A percentile compares a stretch with the other conserved stretches of the same genome.
Conservation (phyloP, 2,888 invertebrate genomes). For the Heliconius hortense region DNA sequence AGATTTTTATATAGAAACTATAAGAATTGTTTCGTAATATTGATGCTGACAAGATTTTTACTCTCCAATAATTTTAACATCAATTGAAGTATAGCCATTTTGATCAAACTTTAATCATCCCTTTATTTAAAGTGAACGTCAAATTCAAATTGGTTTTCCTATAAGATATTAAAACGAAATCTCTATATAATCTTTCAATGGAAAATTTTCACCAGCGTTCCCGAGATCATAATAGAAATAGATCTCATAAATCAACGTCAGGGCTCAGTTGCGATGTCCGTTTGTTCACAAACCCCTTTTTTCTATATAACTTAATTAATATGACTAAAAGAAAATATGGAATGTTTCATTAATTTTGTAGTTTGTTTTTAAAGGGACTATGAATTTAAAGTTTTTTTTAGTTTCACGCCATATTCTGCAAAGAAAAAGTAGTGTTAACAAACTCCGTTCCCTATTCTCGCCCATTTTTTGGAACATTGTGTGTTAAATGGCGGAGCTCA, state of each 20-base stretch:
- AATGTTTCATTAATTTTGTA: conserved; percentile 16
- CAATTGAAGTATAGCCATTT: neutral
- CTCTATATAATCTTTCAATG: conserved; percentile 29
- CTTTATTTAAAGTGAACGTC: conserved; percentile 9
- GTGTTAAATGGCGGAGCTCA: no score
- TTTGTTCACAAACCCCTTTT: conserved; percentile 48
- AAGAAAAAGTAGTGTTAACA: no score
- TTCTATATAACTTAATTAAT: conserved; percentile 51
- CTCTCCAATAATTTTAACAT: no score
- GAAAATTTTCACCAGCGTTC: conserved; percentile 22
- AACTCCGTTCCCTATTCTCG: no score
- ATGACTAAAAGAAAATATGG: conserved; percentile 38
- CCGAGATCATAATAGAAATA: conserved; percentile 30
- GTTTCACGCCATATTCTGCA: no score
- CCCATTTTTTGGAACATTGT: no score
- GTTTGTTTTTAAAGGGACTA: neutral
- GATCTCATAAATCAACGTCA: conserved; percentile 51
- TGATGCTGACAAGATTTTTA: no score
- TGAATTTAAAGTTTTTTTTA: no score
- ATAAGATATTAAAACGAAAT: conserved; percentile 12
- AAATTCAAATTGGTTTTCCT: conserved; percentile 12
- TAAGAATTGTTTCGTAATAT: no score
- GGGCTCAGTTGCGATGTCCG: conserved; percentile 50
- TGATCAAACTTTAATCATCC: neutral
- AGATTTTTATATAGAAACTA: no score